Evolutionary conservation across 2,888 invertebrate genomes (phyloP).

Genomic region (Lacanobia wlatinum): DNA sequence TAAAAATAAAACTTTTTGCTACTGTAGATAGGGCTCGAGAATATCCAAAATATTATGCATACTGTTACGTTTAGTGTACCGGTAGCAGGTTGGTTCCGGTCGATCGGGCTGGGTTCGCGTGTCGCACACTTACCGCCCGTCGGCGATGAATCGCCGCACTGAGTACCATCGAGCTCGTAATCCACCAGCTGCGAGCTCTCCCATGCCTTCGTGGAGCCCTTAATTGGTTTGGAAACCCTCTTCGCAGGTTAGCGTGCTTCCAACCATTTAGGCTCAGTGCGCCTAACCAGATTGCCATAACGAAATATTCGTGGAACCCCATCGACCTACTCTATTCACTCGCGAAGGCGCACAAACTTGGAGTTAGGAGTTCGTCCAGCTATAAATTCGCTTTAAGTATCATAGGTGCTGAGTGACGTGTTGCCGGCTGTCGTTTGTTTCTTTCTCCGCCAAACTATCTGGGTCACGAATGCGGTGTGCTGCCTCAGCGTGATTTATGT

Average conservation of each 20-base stretch:
- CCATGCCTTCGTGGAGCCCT: constrained; percentile 89
- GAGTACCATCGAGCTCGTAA: constrained; percentile 90
- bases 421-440: constrained; percentile 74
- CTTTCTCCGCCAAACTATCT: constrained; percentile 69
- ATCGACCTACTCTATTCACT: constrained; percentile 80
- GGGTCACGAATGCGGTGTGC: constrained; percentile 74
- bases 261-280: constrained; percentile 85
- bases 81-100: constrained; percentile 67
- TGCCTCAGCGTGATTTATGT: constrained; percentile 68
- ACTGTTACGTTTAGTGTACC: constrained; percentile 21
- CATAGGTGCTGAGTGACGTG: constrained; percentile 81
- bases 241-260: constrained; percentile 87
- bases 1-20: background rate
- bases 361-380: constrained; percentile 73
- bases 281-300: constrained; percentile 90
- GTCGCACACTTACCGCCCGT: constrained; percentile 79
- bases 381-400: constrained; percentile 81
- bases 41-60: constrained; percentile 25
- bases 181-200: constrained; percentile 86
- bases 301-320: constrained; percentile 86
- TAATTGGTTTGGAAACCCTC: constrained; percentile 90
- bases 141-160: constrained; percentile 81
- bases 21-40: background rate
- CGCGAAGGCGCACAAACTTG: constrained; percentile 75
- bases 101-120: constrained; percentile 79